Evolutionary conservation across 2,888 invertebrate species (phyloP).

Genomic region (Apamea anceps): DNA sequence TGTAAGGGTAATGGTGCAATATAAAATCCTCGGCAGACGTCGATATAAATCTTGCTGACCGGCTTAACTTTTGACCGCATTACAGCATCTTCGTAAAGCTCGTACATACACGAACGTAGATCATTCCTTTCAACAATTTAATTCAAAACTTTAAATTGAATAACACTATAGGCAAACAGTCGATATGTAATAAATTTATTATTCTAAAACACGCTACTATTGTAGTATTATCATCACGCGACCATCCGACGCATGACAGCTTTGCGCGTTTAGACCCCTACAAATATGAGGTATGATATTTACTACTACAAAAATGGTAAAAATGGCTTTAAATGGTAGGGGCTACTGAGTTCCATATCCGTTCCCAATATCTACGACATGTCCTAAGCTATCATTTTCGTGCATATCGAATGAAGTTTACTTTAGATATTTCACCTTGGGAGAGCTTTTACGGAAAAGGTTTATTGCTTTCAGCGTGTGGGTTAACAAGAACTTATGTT

Average conservation of each 20-base stretch:
- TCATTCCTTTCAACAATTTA: neutral
- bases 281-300: slow-evolving; percentile 28
- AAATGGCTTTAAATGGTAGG: slow-evolving; percentile 41
- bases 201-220: slow-evolving; percentile 32
- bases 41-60: neutral
- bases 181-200: slow-evolving; percentile 5
- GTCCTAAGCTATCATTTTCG: slow-evolving; percentile 23
- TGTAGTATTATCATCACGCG: slow-evolving; percentile 37
- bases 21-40: neutral
- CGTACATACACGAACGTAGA: no score
- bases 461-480: slow-evolving; percentile 19
- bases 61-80: neutral
- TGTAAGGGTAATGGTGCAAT: neutral
- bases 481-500: slow-evolving; percentile 1
- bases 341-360: slow-evolving; percentile 32
- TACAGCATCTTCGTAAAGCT: neutral
- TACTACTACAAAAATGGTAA: no score
- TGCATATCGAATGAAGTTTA: slow-evolving; percentile 31
- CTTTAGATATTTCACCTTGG: slow-evolving; percentile 34
- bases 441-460: slow-evolving; percentile 6
- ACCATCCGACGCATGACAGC: slow-evolving; percentile 4
- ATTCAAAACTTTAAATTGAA: slow-evolving; percentile 31
- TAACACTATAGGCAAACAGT: slow-evolving; percentile 6
- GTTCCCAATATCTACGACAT: slow-evolving; percentile 39
- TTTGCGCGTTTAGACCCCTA: slow-evolving; percentile 31